A percentile compares a stretch with the other conserved stretches of the same genome.
Evolutionary conservation across 2,113 vertebrate genomes (phyloP).

Genomic region (rabbit (Oryctolagus cuniculus)): mOryCun1.1 NC_091432.1:151895001-151895500

Average conservation of each 20-base stretch:
- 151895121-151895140: background rate
- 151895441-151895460: slow-evolving; percentile 56
- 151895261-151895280: background rate
- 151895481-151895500: slow-evolving; percentile 73
- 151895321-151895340: slow-evolving; percentile 43
- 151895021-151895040: background rate
- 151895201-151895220: background rate
- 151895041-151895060: background rate
- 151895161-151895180: background rate
- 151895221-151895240: background rate
- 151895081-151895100: background rate
- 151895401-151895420: slow-evolving; percentile 59
- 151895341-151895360: slow-evolving; percentile 67
- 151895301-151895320: slow-evolving; percentile 49
- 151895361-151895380: slow-evolving; percentile 60
- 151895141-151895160: background rate
- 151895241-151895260: background rate
- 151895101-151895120: background rate
- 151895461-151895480: slow-evolving; percentile 33
- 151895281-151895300: slow-evolving; percentile 6
- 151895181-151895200: background rate
- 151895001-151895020: background rate
- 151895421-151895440: slow-evolving; percentile 39
- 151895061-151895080: background rate
- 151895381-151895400: slow-evolving; percentile 2